phyloP scores from a whole-genome alignment of 2,113 vertebrate genomes.

The Beaufortia kweichowensis region DNA sequence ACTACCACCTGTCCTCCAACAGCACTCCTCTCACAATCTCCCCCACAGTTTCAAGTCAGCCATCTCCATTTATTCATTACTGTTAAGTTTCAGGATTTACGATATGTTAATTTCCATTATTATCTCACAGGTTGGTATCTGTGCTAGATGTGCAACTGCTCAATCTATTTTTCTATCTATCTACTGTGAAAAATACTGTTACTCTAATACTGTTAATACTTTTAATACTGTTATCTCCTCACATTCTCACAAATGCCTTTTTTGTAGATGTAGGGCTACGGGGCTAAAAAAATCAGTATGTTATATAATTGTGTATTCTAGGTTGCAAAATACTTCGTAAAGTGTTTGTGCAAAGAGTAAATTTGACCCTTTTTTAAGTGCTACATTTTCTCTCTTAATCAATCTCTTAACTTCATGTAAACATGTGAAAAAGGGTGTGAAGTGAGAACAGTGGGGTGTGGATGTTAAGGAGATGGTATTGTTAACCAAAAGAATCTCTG shows the following conservation, averaged over 20 bases:
- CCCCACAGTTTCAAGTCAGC: constrained; percentile 56
- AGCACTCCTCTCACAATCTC: constrained; percentile 53
- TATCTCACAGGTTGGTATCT: constrained; percentile 7
- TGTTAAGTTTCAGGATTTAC: constrained; percentile 12
- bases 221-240: background rate
- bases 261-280: background rate
- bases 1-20: constrained; percentile 75
- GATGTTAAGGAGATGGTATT: constrained; percentile 46
- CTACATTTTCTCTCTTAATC: constrained; percentile 34
- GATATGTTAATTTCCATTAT: background rate
- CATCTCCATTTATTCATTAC: constrained; percentile 16
- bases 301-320: background rate
- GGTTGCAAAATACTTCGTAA: background rate
- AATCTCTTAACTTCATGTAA: constrained; percentile 33
- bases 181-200: too few species aligned
- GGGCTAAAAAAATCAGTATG: background rate
- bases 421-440: constrained; percentile 53
- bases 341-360: background rate
- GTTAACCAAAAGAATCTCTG: constrained; percentile 46
- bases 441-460: constrained; percentile 35
- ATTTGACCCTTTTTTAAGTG: background rate
- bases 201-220: too few species aligned
- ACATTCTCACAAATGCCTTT: background rate
- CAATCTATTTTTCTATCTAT: too few species aligned
- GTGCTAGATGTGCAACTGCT: background rate